phyloP scores from a whole-genome alignment of 2,113 vertebrate species.

The Calyptomena viridis region DNA sequence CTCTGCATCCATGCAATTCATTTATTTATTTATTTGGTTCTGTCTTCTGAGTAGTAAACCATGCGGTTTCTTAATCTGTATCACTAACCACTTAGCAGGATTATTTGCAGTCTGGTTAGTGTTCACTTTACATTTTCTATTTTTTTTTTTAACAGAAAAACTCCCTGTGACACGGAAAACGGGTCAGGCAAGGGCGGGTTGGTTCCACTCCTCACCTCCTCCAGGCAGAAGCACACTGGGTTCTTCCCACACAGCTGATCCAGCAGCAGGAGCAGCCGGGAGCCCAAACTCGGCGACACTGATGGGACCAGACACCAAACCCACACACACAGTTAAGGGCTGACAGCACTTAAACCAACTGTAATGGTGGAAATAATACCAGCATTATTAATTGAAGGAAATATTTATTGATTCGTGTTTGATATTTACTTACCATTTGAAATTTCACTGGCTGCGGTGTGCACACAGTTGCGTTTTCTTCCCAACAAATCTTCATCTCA shows the following conservation, averaged over 20 bases:
- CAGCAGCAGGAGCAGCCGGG: accelerated
- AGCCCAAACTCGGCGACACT: accelerated
- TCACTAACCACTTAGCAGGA: background rate
- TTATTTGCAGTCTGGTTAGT: background rate
- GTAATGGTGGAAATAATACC: background rate
- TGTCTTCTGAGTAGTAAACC: background rate
- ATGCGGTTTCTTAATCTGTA: background rate
- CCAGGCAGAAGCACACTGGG: accelerated
- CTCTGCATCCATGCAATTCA: background rate
- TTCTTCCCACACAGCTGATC: accelerated
- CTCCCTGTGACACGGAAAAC: accelerated
- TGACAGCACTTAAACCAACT: background rate
- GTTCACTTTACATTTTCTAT: background rate
- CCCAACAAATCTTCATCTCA: background rate
- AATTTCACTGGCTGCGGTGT: background rate
- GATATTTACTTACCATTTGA: background rate
- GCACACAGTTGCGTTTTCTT: background rate
- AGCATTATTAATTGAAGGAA: background rate
- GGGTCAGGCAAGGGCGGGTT: accelerated
- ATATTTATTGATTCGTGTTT: background rate
- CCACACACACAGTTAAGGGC: accelerated
- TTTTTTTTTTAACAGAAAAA: background rate
- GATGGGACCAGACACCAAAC: accelerated
- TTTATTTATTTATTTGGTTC: background rate
- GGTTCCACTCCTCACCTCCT: accelerated